phyloP scores from a whole-genome alignment of 2,888 invertebrate genomes.

The Eupelmus urozonus region DNA sequence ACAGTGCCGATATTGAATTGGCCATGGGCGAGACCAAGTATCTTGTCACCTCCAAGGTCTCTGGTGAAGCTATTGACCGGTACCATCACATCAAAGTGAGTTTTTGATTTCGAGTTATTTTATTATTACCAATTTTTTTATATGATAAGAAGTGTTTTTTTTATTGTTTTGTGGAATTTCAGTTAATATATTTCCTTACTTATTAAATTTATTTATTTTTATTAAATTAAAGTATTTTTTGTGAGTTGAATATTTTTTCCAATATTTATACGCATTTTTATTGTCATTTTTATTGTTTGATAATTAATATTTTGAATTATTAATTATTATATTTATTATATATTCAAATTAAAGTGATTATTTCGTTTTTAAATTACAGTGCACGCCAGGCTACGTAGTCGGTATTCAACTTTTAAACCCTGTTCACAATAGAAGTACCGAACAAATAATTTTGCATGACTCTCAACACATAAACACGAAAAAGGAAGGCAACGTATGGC shows the following conservation, averaged over 20 bases:
- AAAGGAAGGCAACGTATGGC: constrained; percentile 84
- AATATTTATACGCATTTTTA: not conserved
- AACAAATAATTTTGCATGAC: constrained; percentile 89
- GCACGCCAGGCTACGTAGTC: constrained; percentile 90
- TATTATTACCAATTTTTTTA: too few species aligned
- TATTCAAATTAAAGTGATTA: constrained; percentile 4
- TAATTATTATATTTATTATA: not conserved
- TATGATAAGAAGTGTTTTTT: not conserved
- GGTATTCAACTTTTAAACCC: constrained; percentile 95
- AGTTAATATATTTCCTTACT: not conserved
- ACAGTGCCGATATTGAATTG: constrained; percentile 81
- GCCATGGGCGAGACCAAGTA: constrained; percentile 88
- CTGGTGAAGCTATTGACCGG: constrained; percentile 78
- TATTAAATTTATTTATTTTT: too few species aligned
- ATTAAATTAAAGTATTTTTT: not conserved
- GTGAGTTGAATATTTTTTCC: not conserved
- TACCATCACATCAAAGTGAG: constrained; percentile 70
- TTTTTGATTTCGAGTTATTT: constrained; percentile 12
- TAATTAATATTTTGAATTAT: not conserved
- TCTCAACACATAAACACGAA: constrained; percentile 80
- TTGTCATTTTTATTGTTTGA: too few species aligned
- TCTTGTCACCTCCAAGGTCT: constrained; percentile 85
- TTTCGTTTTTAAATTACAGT: constrained; percentile 73
- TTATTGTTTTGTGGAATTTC: constrained; percentile 12
- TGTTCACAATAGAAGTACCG: constrained; percentile 91